Conservation (phyloP, 30 jellyfish, hydroid and myxozoan genomes). For the Aurelia sp. region DNA sequence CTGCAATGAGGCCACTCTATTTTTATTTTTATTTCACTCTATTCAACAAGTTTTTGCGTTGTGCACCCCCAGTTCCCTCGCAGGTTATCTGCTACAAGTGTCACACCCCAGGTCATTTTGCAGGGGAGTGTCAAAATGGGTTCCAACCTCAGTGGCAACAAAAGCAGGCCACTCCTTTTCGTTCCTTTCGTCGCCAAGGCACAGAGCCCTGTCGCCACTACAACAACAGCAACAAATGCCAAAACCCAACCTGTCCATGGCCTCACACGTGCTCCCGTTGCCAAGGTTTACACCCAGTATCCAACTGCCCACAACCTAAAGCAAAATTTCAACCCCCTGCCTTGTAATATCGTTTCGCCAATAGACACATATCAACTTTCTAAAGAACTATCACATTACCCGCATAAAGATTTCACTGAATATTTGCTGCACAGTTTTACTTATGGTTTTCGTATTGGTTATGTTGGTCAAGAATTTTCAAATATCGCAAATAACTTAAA, state of each 20-base stretch:
- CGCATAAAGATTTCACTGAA: neutral
- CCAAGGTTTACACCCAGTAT: neutral
- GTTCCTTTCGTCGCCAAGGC: neutral
- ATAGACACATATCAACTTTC: neutral
- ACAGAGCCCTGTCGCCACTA: neutral
- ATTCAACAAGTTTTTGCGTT: neutral
- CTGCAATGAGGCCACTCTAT: too few relatives aligned
- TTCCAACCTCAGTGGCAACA: neutral
- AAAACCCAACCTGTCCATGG: neutral
- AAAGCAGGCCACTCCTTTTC: too few relatives aligned
- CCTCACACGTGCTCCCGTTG: constrained; percentile 20
- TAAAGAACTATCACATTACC: neutral
- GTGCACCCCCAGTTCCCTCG: neutral
- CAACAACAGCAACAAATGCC: constrained; percentile 10
- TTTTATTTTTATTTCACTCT: too few relatives aligned
- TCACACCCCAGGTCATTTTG: neutral
- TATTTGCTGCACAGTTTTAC: neutral
- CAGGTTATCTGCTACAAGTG: neutral
- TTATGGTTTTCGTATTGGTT: constrained; percentile 38
- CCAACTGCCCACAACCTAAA: constrained; percentile 5
- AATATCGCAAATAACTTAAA: neutral
- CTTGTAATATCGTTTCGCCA: neutral
- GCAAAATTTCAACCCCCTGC: constrained; percentile 30
- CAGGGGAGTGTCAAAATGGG: constrained; percentile 2
- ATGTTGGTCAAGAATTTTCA: constrained; percentile 2